Evolutionary conservation across 2,113 vertebrate genomes (phyloP).

Genomic region (Sus scrofa): DNA sequence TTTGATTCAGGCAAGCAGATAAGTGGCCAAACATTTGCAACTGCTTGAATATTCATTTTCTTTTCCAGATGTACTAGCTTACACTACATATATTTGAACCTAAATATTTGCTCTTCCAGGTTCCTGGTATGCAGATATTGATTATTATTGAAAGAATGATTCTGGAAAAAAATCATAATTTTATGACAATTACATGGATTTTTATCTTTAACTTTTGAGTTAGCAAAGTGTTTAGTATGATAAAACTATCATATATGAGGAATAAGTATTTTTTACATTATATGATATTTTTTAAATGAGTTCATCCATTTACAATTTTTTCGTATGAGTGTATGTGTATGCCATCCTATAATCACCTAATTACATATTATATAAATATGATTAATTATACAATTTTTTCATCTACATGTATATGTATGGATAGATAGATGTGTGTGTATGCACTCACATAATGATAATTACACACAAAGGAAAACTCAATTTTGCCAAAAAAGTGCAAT

Average conservation of each 20-base stretch:
- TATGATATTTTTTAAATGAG: neutral
- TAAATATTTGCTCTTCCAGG: neutral
- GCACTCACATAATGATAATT: neutral
- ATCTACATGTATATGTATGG: neutral
- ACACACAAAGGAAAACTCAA: neutral
- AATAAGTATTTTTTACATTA: neutral
- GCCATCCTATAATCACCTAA: neutral
- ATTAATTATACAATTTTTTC: too few species aligned
- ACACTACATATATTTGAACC: neutral
- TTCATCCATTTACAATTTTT: neutral
- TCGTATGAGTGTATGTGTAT: neutral
- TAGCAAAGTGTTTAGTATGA: neutral
- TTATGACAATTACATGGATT: neutral
- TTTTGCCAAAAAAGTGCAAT: neutral
- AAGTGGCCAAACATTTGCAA: neutral
- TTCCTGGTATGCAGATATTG: neutral
- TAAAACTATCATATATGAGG: neutral
- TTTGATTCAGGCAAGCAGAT: neutral
- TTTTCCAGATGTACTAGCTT: neutral
- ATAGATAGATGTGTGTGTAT: neutral
- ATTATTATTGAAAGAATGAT: neutral
- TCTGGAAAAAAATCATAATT: neutral
- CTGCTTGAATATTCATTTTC: neutral
- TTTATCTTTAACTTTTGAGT: neutral
- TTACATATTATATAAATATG: too few species aligned